Evolutionary conservation across 1,140 invertebrate species (phyloP).

Genomic region (Ridgeia piscesae): DNA sequence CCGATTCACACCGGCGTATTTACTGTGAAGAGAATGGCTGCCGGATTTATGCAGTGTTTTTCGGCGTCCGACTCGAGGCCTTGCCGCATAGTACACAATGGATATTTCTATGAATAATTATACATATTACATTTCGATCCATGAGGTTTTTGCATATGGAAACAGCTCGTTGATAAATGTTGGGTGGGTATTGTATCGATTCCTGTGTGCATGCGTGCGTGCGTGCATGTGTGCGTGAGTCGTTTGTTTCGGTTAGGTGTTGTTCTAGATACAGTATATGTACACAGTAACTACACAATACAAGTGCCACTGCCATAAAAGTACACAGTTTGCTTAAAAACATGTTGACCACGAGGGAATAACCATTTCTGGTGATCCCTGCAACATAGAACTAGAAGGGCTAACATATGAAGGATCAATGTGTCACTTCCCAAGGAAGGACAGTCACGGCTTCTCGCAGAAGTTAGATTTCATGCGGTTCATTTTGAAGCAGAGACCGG

Average conservation of each 20-base stretch:
- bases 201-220: neutral
- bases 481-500: too few species aligned
- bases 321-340: neutral
- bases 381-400: neutral
- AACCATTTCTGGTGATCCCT: neutral
- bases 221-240: neutral
- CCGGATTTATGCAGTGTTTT: neutral
- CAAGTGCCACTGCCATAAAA: neutral
- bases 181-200: neutral
- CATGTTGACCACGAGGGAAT: neutral
- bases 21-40: neutral
- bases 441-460: too few species aligned
- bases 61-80: neutral
- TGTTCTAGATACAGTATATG: too few species aligned
- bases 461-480: too few species aligned
- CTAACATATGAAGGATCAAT: neutral
- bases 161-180: neutral
- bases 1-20: neutral
- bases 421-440: neutral
- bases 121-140: neutral
- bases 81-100: neutral
- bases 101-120: neutral
- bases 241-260: neutral
- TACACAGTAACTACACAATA: neutral
- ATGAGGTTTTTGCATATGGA: neutral